Evolutionary conservation across 1,140 invertebrate genomes (phyloP).

Genomic region (Bombus difficillimus): DNA sequence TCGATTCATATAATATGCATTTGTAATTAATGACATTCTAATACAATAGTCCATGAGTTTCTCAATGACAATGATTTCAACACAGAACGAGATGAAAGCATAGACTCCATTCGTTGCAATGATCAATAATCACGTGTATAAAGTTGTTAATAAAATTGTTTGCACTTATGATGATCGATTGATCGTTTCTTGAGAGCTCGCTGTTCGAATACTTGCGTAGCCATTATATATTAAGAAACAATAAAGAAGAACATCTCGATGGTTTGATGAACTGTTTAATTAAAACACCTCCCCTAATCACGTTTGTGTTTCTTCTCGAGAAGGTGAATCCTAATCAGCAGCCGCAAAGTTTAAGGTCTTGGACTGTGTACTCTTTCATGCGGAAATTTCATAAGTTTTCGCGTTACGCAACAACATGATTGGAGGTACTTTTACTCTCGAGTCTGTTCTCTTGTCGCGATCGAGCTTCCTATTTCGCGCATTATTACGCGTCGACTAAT

Average conservation of each 20-base stretch:
- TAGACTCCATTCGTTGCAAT: neutral
- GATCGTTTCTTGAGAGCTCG: neutral
- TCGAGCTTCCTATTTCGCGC: conserved; percentile 71
- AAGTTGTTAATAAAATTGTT: no score
- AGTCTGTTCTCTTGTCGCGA: conserved; percentile 64
- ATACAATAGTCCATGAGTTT: neutral
- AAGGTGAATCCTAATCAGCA: neutral
- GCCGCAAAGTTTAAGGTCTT: conserved; percentile 45
- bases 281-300: neutral
- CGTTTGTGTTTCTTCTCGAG: no score
- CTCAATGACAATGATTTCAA: neutral
- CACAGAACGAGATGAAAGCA: neutral
- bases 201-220: no score
- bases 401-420: conserved; percentile 8
- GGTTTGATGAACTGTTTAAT: neutral
- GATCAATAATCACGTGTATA: neutral
- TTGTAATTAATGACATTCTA: neutral
- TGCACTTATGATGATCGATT: neutral
- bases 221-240: neutral
- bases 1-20: neutral
- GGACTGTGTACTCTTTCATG: conserved; percentile 36
- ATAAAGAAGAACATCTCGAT: neutral
- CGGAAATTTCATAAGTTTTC: conserved; percentile 28
- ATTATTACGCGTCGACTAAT: conserved; percentile 55
- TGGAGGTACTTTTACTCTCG: conserved; percentile 68